phyloP scores from a whole-genome alignment of 2,797 vertebrate species.

The Allobates femoralis region DNA sequence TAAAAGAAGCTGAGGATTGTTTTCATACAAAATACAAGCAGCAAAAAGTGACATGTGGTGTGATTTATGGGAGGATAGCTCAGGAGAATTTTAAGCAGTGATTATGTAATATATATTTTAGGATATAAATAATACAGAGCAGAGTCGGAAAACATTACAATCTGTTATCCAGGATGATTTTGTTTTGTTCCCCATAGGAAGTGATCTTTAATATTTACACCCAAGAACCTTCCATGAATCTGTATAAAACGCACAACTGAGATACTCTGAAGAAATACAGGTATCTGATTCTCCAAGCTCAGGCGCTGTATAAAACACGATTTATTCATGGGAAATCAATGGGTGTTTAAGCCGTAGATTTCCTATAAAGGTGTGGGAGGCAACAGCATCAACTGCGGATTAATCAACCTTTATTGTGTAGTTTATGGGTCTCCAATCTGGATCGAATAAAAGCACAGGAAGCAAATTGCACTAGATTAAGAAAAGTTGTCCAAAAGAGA shows the following conservation, averaged over 20 bases:
- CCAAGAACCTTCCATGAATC: background rate
- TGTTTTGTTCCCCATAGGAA: background rate
- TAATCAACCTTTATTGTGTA: conserved; percentile 13
- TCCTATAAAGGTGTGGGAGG: conserved; percentile 23
- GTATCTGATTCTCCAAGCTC: background rate
- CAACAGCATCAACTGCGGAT: background rate
- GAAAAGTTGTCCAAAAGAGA: background rate
- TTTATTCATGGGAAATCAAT: conserved; percentile 14
- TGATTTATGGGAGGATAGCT: background rate
- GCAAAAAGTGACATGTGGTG: no score
- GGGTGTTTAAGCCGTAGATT: background rate
- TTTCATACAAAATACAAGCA: background rate
- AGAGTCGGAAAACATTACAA: background rate
- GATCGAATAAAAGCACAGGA: background rate
- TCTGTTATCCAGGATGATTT: background rate
- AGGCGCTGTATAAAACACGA: background rate
- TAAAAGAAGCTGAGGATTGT: background rate
- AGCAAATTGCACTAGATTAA: background rate
- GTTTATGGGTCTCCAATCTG: background rate
- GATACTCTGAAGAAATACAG: background rate
- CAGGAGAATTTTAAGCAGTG: background rate
- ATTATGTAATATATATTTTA: background rate
- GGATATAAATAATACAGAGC: background rate
- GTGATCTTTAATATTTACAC: background rate
- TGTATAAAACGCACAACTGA: background rate